Evolutionary conservation across 1,140 invertebrate species (phyloP), one percentile per base, ranked within the genome.

Genomic region (Centruroides vittatus): DNA sequence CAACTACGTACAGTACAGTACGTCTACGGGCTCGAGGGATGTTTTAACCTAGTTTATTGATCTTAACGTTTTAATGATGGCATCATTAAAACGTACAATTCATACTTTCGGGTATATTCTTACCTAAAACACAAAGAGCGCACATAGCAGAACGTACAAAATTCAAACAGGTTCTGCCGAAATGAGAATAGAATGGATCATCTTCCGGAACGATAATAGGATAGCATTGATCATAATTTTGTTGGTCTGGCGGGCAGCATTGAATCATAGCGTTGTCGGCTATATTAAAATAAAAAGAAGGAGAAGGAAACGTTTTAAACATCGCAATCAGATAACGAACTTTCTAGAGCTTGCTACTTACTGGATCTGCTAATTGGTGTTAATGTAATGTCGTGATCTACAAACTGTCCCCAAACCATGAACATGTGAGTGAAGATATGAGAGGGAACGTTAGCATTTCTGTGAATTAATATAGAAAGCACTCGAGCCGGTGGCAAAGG

Each of bases 381-480:
- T 65, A 89, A 81, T 6, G 84, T 67, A 34, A 82, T 70, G 65
- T 82, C 81, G 67, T 82, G 81, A 65, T 82, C 81, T 47, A 81
- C 58, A 65, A 82, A 80, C 70, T 81, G 80, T 9, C 80, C 80
- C 77, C 77, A 81, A 67, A 80, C 79, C 79, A 82, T 82, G 13
- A 82, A 57, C 93, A 98, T 97, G 67, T 95, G 91, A 10, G 65
- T 66, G 9, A 66, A 62, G 35, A 65, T 57, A 12, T 60, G 53
- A 9, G 65, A 61, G 2, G 58, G 62, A 34, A 61, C 57, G 41
- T 66, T 60, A 8, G 59, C 88, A 67, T 95, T 90, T 0, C 88
- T 85, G 72, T 93, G 89, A 54, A 93, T 86, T 1, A 84, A 81
- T 0, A 87, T 84, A 1, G 89, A 93, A n/a, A 95, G 80, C 0